These are phyloP conservation scores for Cheilosia variabilis DNA, from an alignment of 2,888 invertebrate species.

Conservation along the genomic window DNA sequence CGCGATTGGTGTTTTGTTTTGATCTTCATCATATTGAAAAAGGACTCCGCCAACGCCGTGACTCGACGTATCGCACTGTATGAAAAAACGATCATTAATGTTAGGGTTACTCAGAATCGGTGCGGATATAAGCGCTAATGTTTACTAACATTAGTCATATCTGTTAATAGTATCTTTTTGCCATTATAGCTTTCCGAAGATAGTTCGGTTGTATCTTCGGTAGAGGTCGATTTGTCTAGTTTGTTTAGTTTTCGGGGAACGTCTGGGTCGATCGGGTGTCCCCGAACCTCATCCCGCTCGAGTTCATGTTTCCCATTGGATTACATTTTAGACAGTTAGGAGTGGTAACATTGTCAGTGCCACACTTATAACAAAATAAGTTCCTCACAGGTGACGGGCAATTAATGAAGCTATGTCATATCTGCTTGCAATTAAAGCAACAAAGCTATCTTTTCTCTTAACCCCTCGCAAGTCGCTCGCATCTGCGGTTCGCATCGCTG, in stretches of 20 bases:
- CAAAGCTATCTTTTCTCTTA: background rate
- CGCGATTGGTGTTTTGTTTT: no score
- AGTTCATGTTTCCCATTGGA: background rate
- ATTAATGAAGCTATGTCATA: no score
- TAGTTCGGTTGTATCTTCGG: background rate
- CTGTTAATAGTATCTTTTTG: background rate
- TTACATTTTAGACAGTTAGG: background rate
- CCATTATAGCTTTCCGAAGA: background rate
- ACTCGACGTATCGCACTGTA: no score
- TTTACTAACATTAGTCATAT: background rate
- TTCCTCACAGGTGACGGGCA: no score
- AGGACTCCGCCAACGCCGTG: no score
- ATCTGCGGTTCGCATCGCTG: no score
- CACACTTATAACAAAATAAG: no score
- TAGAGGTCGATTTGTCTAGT: background rate
- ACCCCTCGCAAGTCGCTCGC: no score
- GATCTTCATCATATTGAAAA: no score
- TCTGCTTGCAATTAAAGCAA: slow-evolving; percentile 1
- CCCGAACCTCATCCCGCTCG: slow-evolving; percentile 5
- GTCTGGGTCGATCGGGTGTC: slow-evolving; percentile 5
- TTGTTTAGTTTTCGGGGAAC: background rate
- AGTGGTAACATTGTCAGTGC: background rate
- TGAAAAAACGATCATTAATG: no score
- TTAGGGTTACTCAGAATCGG: no score
- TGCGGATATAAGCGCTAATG: no score